A percentile compares a stretch with the other conserved stretches of the same genome.
phyloP scores from a whole-genome alignment of 2,797 vertebrate genomes.

The Macroramphosus scolopax region DNA sequence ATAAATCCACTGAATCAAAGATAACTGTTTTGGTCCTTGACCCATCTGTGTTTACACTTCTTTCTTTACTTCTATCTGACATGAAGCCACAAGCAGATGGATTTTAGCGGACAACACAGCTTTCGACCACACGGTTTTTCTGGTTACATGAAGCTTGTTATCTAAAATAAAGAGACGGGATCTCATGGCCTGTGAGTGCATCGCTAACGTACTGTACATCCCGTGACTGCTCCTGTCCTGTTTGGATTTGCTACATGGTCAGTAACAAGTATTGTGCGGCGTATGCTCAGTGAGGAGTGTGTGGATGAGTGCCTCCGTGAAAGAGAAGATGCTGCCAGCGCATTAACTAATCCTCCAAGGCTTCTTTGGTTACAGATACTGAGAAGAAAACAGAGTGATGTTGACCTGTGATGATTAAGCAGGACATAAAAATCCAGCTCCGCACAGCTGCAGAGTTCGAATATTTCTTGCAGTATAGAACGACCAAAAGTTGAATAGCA shows the following conservation, averaged over 20 bases:
- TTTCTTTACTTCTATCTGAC: no score
- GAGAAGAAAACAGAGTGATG: slow-evolving; percentile 27
- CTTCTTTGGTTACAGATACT: slow-evolving; percentile 50
- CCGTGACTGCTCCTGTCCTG: no score
- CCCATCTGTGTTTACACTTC: no score
- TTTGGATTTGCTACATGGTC: slow-evolving; percentile 21
- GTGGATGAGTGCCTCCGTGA: slow-evolving; percentile 22
- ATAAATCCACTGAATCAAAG: no score
- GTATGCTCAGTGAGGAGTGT: no score
- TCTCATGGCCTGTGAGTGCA: no score
- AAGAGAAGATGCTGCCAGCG: slow-evolving; percentile 43
- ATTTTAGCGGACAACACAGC: background rate
- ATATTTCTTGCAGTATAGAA: no score
- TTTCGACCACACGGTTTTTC: background rate
- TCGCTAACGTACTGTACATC: no score
- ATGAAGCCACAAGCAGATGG: background rate
- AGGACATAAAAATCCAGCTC: slow-evolving; percentile 12
- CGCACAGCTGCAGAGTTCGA: background rate
- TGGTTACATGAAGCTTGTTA: no score
- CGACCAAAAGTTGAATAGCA: no score
- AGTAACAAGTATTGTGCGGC: slow-evolving; percentile 5
- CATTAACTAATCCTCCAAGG: slow-evolving; percentile 55
- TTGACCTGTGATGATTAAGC: slow-evolving; percentile 49
- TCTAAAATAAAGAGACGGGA: no score
- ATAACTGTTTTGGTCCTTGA: no score